Percentiles rank a stretch among this genome's conserved stretches.
Conservation (phyloP, 2,113 vertebrate genomes). For the rat (Rattus norvegicus) region GRCr8 NC_086019.1:53389501-53390000, state of each 20-base stretch:
- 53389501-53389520: not conserved
- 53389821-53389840: accelerated
- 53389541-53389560: not conserved
- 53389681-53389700: not conserved
- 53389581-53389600: not conserved
- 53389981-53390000: too few species aligned
- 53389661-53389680: not conserved
- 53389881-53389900: accelerated
- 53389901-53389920: accelerated
- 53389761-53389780: not conserved
- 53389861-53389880: accelerated
- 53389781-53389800: not conserved
- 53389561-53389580: not conserved
- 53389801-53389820: not conserved
- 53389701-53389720: not conserved
- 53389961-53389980: accelerated
- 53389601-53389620: not conserved
- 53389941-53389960: accelerated
- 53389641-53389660: not conserved
- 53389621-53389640: not conserved
- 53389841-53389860: accelerated
- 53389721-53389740: not conserved
- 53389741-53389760: not conserved
- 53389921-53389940: accelerated
- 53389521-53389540: not conserved